phyloP scores from a whole-genome alignment of 2,797 vertebrate species.

The Psittacula derbiana region DNA sequence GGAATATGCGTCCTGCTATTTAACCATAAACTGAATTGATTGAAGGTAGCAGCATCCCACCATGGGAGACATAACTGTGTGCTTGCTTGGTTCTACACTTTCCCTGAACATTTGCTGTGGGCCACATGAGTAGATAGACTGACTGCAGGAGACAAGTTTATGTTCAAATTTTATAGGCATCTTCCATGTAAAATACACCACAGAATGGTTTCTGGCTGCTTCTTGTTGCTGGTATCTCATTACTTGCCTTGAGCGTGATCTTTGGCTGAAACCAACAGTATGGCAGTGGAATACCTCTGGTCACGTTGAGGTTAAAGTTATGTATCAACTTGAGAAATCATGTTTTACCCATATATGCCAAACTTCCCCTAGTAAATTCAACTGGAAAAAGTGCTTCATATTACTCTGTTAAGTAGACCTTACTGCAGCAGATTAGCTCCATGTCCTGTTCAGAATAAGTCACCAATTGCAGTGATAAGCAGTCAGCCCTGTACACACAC shows the following conservation, averaged over 20 bases:
- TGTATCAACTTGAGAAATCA: background rate
- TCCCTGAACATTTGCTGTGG: background rate
- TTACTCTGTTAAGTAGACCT: background rate
- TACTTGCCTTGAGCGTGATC: background rate
- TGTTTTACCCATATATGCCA: background rate
- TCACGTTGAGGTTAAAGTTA: background rate
- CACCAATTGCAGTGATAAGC: background rate
- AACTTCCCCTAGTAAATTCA: background rate
- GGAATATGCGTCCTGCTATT: background rate
- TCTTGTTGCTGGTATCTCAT: background rate
- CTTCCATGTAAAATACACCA: background rate
- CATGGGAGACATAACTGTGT: rapidly evolving
- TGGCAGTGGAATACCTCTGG: background rate
- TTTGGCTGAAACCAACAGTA: background rate
- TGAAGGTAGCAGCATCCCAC: background rate
- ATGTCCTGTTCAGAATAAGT: background rate
- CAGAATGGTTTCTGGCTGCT: background rate
- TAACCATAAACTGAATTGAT: background rate
- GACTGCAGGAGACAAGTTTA: background rate
- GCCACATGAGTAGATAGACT: background rate
- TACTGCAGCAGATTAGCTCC: background rate
- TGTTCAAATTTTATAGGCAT: background rate
- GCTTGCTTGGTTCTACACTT: background rate
- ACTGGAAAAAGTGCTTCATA: background rate
- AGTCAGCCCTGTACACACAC: background rate